Base-by-base conservation (phyloP, 2,113 vertebrate genomes). In the Entomyzon cyanotis region DNA sequence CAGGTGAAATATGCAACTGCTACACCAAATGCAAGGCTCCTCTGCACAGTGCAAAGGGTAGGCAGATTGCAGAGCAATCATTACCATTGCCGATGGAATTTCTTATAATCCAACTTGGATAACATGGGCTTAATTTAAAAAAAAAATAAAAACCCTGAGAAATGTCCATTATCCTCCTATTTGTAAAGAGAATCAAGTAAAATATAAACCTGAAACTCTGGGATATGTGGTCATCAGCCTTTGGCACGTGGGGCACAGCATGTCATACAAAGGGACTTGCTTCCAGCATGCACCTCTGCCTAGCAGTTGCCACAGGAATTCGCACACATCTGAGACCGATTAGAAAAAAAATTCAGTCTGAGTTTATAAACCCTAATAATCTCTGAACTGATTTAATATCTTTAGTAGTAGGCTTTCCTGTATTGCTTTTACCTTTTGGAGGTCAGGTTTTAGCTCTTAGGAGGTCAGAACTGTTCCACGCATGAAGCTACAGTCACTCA, bases 401-500 rank as follows among this genome's bases (percentile, higher is more conserved):
- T 94, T 96, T 87, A 96, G 80, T 82, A 94, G 86, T 49, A 70
- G 91, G 91, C 80, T 96, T 94, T 96, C 80, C 73, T 95, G 89
- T 84, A 91, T 65, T 89, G 83, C 55, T 93, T 96, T 91, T 94
- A 95, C 93, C 75, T 94, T 96, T 94, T 27, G 56, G 52, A 88
- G 82, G 71, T 96, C 90, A 92, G 35, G 62, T 70, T 90, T 95
- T 91, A 74, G 75, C 78, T 95, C 94, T 88, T 67, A 84, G 55
- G 63, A 93, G 93, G 88, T 92, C 94, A 88, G 75, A 91, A 65
- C 46, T 59, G 42, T 47, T 91, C 67, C 59, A 67, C 56, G 80
- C 33, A 7, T 63, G 35, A 94, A 63, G 52, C 3, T 44, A 39
- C 24, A 67, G 55, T 78, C 82, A 59, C 64, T 94, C 71, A 77